Base-by-base conservation (phyloP, 2,113 vertebrate species). In the Otis tarda region DNA sequence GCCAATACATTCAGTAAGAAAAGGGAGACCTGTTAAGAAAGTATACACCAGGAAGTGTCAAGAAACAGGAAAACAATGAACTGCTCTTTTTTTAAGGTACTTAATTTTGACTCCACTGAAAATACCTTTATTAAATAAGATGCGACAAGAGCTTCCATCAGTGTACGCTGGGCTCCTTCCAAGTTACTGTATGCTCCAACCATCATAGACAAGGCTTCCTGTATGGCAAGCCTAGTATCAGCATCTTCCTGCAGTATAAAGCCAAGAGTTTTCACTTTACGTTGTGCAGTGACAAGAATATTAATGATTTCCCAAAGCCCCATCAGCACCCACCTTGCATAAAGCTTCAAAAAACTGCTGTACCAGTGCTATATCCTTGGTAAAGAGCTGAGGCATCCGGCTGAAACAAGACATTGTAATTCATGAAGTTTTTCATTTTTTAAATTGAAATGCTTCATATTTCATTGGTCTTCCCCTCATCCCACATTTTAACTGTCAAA, bases 291-390 rank as follows among this genome's bases (percentile, higher is more conserved):
- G 22, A 37, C 45, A 47, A 33, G 19, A 61, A 79, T 20, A 74
- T 10, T 56, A 59, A 84, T 2, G 5, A 87, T 37, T 70, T 75
- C 33, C 47, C 52, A 52, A 91, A 88, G 16, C 4, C 45, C 71
- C 6, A 2, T 27, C 15, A 64, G 79, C 39, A 95, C 98, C 30
- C 93, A 99, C 99, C 99, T 99, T 99, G 89, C 99, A 99, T 73
- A 99, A 98, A 89, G 99, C 99, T 98, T 99, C 99, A 96, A 99
- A 99, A 91, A 99, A 99, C 97, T 99, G 99, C 96, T 99, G 99
- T 47, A 99, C 99, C 53, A 99, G 98, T 21, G 99, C 99, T 91
- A 99, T 99, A 94, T 99, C 99, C 98, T 99, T 99, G 33, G 99
- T 99, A 96, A 99, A 99, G 64, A 99, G 98, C 96, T 99, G 99